Percentiles rank a stretch among this genome's conserved stretches.
These are phyloP conservation scores for Rhyacichthys aspro DNA, from an alignment of 2,797 vertebrate species.

Conservation along the genomic window DNA sequence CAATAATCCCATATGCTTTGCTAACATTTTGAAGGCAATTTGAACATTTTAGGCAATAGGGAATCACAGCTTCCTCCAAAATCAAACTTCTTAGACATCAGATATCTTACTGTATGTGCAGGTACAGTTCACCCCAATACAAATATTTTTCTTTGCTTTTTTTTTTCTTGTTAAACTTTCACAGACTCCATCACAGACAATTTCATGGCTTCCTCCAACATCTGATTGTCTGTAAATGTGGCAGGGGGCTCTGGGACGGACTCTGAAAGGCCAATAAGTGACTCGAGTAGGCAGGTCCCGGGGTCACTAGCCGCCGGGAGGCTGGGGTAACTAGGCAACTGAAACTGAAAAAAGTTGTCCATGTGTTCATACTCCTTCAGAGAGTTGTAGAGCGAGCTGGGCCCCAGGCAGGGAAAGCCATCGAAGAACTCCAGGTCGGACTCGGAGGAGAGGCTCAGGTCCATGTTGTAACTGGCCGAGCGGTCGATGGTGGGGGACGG, in stretches of 20 bases:
- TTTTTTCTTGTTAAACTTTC: constrained; percentile 87
- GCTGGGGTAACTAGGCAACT: constrained; percentile 86
- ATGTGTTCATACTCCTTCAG: constrained; percentile 90
- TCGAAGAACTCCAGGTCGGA: constrained; percentile 95
- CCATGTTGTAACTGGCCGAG: constrained; percentile 86
- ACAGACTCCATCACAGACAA: constrained; percentile 91
- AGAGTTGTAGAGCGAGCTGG: constrained; percentile 92
- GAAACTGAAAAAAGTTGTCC: constrained; percentile 90
- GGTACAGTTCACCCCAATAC: constrained; percentile 59
- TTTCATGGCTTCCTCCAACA: constrained; percentile 93
- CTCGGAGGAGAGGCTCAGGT: constrained; percentile 93
- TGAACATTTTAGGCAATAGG: constrained; percentile 70
- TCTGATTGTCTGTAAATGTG: constrained; percentile 92
- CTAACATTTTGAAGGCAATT: constrained; percentile 81
- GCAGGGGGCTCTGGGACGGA: constrained; percentile 86
- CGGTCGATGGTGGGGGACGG: constrained; percentile 79
- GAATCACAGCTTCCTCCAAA: constrained; percentile 77
- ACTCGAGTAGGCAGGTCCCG: constrained; percentile 90
- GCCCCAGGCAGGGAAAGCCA: constrained; percentile 90
- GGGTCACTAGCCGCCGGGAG: constrained; percentile 83
- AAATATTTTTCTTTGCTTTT: constrained; percentile 18
- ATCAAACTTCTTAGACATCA: constrained; percentile 57
- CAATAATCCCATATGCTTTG: constrained; percentile 71
- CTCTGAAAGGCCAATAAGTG: constrained; percentile 91
- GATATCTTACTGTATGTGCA: constrained; percentile 67